Evolutionary conservation across 2,888 invertebrate genomes (phyloP).

Genomic region (Bellardia pandia): DNA sequence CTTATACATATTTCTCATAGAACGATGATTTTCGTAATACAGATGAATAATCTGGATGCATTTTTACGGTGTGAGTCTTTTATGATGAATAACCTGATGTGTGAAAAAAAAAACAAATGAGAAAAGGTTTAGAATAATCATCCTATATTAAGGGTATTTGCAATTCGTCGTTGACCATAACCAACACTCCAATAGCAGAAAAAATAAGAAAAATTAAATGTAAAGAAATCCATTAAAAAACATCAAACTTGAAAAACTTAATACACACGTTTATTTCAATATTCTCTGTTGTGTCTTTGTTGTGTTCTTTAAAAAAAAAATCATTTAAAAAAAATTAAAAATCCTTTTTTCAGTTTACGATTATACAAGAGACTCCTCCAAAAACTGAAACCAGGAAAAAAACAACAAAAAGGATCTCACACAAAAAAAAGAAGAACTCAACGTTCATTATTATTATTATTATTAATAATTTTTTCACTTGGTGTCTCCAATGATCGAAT

Average conservation of each 20-base stretch:
- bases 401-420: constrained; percentile 29
- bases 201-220: not conserved
- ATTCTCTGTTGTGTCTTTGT: not conserved
- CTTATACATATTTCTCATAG: too few species aligned
- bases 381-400: constrained; percentile 28
- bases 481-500: constrained; percentile 74
- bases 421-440: constrained; percentile 14
- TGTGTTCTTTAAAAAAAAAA: constrained; percentile 24
- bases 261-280: constrained; percentile 38
- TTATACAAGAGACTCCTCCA: constrained; percentile 63
- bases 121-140: too few species aligned
- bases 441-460: constrained; percentile 66
- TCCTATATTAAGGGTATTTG: not conserved
- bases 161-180: constrained; percentile 7
- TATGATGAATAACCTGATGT: too few species aligned
- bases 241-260: constrained; percentile 49
- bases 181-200: not conserved
- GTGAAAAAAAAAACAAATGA: too few species aligned
- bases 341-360: constrained; percentile 67
- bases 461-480: constrained; percentile 59
- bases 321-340: constrained; percentile 40
- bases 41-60: too few species aligned
- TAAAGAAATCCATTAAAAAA: constrained; percentile 66
- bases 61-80: too few species aligned
- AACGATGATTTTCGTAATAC: too few species aligned